These are phyloP conservation scores for Panurus biarmicus DNA, from an alignment of 2,113 vertebrate genomes.

Conservation along the genomic window DNA sequence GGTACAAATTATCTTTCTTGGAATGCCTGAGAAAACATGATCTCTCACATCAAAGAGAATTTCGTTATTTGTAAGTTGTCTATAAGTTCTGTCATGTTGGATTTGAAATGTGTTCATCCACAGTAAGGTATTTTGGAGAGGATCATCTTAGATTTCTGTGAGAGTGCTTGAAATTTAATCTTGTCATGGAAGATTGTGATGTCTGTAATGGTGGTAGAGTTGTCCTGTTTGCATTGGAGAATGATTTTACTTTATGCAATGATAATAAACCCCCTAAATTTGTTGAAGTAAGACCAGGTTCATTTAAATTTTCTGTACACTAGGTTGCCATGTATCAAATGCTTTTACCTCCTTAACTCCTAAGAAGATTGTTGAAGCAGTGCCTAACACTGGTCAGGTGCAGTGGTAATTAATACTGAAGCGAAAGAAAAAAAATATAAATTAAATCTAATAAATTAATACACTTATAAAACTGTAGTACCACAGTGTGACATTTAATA, in stretches of 20 bases:
- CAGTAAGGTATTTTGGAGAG: background rate
- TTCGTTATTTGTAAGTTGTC: background rate
- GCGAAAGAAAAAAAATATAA: background rate
- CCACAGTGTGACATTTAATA: background rate
- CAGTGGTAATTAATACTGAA: background rate
- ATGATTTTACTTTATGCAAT: background rate
- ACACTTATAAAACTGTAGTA: background rate
- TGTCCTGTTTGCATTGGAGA: background rate
- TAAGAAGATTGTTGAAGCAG: background rate
- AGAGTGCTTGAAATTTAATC: background rate
- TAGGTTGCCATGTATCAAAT: background rate
- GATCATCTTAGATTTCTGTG: background rate
- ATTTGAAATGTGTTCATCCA: background rate
- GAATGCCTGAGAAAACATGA: background rate
- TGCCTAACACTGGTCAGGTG: background rate
- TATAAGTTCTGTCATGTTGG: background rate
- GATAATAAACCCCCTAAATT: background rate
- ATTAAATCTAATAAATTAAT: background rate
- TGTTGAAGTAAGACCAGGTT: background rate
- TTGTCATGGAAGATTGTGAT: background rate
- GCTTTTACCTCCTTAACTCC: background rate
- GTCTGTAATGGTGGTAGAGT: background rate
- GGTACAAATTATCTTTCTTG: constrained; percentile 17
- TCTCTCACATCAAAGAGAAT: constrained; percentile 17
- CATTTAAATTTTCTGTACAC: background rate